Base-by-base conservation (phyloP, 2,797 vertebrate genomes). In the Helicolenus hilgendorfi region DNA sequence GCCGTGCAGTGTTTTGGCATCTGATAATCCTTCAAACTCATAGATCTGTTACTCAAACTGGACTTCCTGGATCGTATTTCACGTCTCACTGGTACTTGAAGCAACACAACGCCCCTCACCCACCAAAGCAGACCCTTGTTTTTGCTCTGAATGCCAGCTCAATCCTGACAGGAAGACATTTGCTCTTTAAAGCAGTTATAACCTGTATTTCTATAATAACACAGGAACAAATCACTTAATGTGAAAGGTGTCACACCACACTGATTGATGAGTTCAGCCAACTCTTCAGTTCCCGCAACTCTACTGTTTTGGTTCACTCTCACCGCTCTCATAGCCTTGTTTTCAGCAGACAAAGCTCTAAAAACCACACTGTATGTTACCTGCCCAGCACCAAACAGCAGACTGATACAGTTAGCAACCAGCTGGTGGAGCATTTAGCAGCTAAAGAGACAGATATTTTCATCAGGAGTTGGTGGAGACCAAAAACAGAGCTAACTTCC, bases 31-130 rank as follows among this genome's bases (percentile, higher is more conserved):
- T 72, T 72, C 58, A 29, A 22, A 69, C 29, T 68, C 41, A 41
- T 26, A 36, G 15, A 59, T 67, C 38, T 62, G 29, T 76, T 27
- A 29, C 38, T 82, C 45, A 76, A 56, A 8, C 22, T 24, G 13
- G 15, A 67, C 58, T 64, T 77, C 67, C 26, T 77, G 73, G 65
- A 70, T 70, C 29, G 5, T 35, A 53, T 75, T 82, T 62, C 63
- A 75, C 11, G 27, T 74, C 62, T 27, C 35, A 7, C 29, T 68
- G n/a, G 14, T 67, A 59, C 49, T 53, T 49, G 36, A 49, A 81
- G 36, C n/a, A 45, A 72, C 68, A 79, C 77, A 27, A 11, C 26
- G 4, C 45, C 45, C 45, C 18, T 22, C 56, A 33, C 56, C 36
- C 29, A 63, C 68, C 29, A 7, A 35, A 2, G 15, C 41, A 56